phyloP scores from a whole-genome alignment of 2,888 invertebrate genomes.

The Pterostichus madidus region DNA sequence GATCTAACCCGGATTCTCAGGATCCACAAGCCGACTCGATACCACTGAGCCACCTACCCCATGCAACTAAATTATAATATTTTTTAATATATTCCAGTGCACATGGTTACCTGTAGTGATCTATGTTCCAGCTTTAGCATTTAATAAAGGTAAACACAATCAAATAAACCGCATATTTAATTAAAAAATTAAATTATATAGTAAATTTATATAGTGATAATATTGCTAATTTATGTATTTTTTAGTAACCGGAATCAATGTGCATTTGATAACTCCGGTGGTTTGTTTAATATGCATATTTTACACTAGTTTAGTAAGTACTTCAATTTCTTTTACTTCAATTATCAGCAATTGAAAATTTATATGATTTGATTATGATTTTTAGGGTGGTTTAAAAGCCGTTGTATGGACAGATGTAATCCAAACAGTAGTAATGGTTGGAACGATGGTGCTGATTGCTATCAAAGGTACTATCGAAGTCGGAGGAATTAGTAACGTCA shows the following conservation, averaged over 20 bases:
- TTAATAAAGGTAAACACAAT: constrained; percentile 85
- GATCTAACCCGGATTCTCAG: no score
- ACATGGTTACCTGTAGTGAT: constrained; percentile 89
- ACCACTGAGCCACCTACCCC: no score
- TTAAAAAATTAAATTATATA: neutral
- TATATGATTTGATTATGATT: no score
- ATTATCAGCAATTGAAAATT: no score
- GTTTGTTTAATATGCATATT: constrained; percentile 92
- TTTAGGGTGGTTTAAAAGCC: constrained; percentile 87
- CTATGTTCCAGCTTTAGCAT: constrained; percentile 88
- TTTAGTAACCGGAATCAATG: constrained; percentile 89
- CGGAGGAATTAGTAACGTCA: constrained; percentile 84
- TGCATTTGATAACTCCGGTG: constrained; percentile 89
- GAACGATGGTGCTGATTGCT: constrained; percentile 85
- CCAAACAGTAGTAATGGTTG: constrained; percentile 88
- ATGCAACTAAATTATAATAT: constrained; percentile 9
- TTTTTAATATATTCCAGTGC: constrained; percentile 78
- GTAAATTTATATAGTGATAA: neutral
- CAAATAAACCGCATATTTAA: constrained; percentile 7
- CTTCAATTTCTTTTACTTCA: constrained; percentile 11
- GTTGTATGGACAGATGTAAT: constrained; percentile 92
- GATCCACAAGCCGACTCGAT: no score
- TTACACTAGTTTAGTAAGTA: constrained; percentile 89
- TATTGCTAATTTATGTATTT: neutral
- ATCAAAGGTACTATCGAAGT: constrained; percentile 87